Evolutionary conservation across 1,140 invertebrate genomes (phyloP).

Genomic region (Plutomurus gul): DNA sequence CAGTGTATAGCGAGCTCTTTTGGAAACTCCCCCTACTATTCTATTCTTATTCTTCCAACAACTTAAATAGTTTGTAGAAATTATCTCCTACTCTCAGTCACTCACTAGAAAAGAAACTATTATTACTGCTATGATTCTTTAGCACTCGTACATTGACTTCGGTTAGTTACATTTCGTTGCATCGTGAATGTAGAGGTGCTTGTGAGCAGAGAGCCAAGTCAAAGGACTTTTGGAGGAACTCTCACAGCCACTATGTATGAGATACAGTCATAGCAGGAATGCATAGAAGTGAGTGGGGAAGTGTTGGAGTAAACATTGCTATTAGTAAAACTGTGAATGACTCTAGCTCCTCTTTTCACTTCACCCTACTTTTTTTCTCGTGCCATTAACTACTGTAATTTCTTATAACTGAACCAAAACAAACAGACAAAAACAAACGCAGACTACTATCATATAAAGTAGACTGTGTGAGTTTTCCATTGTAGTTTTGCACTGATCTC

Average conservation of each 20-base stretch:
- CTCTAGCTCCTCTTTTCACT: background rate
- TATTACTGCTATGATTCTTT: background rate
- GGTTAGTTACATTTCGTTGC: background rate
- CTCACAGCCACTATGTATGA: no score
- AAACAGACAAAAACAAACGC: background rate
- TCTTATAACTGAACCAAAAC: background rate
- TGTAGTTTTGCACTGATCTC: background rate
- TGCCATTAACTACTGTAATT: background rate
- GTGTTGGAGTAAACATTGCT: no score
- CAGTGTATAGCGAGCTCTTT: no score
- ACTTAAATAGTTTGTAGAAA: background rate
- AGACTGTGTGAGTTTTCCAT: no score
- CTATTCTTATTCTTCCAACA: background rate
- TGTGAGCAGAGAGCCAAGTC: no score
- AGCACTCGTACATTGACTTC: background rate
- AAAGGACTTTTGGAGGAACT: no score
- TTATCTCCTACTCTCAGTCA: background rate
- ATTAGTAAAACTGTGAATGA: background rate
- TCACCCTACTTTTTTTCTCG: background rate
- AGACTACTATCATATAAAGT: no score
- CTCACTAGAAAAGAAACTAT: background rate
- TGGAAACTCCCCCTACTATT: background rate
- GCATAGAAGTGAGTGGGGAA: no score
- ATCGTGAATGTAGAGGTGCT: no score
- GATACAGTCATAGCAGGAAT: no score